Conservation (phyloP, 2,797 vertebrate genomes). For the Pseudopleuronectes americanus region DNA sequence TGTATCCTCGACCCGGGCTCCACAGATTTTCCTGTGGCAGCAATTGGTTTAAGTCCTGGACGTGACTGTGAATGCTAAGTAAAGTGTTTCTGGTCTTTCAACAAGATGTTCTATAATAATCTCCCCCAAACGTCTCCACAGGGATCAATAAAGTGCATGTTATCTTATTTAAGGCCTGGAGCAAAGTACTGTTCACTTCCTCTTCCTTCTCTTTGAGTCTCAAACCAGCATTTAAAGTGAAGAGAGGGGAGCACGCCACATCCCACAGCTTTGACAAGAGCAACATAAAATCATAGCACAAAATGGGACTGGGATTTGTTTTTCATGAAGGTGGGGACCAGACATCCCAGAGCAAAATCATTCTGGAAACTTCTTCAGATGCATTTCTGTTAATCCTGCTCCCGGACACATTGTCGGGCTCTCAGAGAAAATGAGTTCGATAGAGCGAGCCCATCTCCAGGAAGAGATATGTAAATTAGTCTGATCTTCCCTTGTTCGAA, state of each 20-base stretch:
- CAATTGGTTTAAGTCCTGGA: not conserved
- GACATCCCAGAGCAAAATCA: slow-evolving; percentile 8
- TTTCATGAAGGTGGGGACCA: slow-evolving; percentile 9
- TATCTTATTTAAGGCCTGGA: not conserved
- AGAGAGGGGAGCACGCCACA: no score
- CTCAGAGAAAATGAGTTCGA: slow-evolving; percentile 25
- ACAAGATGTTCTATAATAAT: not conserved
- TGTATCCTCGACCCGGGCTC: no score
- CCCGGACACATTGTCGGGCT: slow-evolving; percentile 3
- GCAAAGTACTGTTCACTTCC: slow-evolving; percentile 3
- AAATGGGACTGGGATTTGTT: not conserved
- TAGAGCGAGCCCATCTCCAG: slow-evolving; percentile 13
- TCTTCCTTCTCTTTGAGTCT: slow-evolving; percentile 6
- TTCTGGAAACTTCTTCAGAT: slow-evolving; percentile 43
- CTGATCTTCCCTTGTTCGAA: slow-evolving; percentile 30
- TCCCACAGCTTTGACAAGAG: slow-evolving; percentile 8
- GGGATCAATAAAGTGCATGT: not conserved
- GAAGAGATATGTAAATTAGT: slow-evolving; percentile 42
- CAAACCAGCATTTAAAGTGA: not conserved
- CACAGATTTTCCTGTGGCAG: no score
- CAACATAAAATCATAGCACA: not conserved
- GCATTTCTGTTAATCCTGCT: slow-evolving; percentile 28
- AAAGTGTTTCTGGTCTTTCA: not conserved
- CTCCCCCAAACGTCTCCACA: not conserved
- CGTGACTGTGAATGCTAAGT: not conserved